These are phyloP conservation scores for Nannospalax galili DNA, from an alignment of 2,113 vertebrate species.

Conservation along the genomic window DNA sequence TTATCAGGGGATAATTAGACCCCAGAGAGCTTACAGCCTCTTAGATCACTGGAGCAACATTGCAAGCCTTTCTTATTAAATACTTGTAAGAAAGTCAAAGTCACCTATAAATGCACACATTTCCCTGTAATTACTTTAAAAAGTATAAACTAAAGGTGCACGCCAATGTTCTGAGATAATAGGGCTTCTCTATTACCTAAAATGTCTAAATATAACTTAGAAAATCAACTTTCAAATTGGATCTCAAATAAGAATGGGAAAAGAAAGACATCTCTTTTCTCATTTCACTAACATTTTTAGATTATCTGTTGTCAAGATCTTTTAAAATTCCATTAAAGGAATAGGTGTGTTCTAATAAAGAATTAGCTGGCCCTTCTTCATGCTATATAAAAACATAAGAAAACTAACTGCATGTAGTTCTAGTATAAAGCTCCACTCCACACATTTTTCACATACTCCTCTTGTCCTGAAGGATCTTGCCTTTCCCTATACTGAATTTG, in stretches of 20 bases:
- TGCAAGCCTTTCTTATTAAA: constrained; percentile 75
- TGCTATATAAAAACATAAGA: not conserved
- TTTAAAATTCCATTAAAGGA: not conserved
- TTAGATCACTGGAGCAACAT: constrained; percentile 71
- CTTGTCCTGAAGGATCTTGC: not conserved
- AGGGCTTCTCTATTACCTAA: constrained; percentile 45
- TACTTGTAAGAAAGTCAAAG: constrained; percentile 76
- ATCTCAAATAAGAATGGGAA: constrained; percentile 72
- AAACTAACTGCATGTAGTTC: not conserved
- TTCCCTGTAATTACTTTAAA: constrained; percentile 74
- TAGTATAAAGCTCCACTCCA: not conserved
- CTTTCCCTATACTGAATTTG: not conserved
- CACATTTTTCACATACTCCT: not conserved
- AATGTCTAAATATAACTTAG: constrained; percentile 69
- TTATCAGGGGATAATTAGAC: constrained; percentile 81
- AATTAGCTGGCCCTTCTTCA: not conserved
- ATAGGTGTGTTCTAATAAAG: constrained; percentile 26
- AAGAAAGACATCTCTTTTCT: constrained; percentile 41
- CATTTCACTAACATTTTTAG: constrained; percentile 57
- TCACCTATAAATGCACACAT: constrained; percentile 76
- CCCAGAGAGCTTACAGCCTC: constrained; percentile 76
- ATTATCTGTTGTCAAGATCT: constrained; percentile 30
- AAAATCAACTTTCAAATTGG: constrained; percentile 68
- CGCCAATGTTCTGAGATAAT: constrained; percentile 63
- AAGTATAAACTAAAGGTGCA: constrained; percentile 68